phyloP scores from a whole-genome alignment of 2,888 invertebrate genomes.

The Miltochrista miniata region DNA sequence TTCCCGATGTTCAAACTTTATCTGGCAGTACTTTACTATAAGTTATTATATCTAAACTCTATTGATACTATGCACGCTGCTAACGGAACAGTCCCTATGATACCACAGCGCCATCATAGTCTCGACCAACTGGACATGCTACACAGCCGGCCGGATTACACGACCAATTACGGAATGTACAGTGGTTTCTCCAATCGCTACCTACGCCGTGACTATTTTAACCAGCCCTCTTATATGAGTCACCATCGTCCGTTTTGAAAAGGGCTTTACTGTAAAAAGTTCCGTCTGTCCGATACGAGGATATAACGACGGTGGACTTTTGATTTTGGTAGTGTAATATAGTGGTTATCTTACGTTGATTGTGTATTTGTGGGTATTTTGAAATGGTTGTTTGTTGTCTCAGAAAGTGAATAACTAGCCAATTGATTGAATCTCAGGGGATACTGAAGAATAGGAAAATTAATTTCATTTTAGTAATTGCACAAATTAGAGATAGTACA shows the following conservation, averaged over 20 bases:
- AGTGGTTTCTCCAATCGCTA: slow-evolving; percentile 51
- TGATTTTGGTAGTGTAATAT: slow-evolving; percentile 54
- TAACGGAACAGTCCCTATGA: slow-evolving; percentile 48
- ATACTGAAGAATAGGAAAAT: no score
- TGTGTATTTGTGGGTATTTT: slow-evolving; percentile 45
- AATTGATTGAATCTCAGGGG: no score
- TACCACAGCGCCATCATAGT: slow-evolving; percentile 75
- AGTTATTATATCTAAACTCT: slow-evolving; percentile 9
- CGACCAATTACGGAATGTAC: slow-evolving; percentile 63
- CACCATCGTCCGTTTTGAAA: slow-evolving; percentile 82
- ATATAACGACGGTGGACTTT: slow-evolving; percentile 69
- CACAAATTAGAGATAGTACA: no score
- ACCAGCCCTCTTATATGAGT: slow-evolving; percentile 66
- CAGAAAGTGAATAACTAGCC: no score
- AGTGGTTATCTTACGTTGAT: slow-evolving; percentile 45
- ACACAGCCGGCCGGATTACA: slow-evolving; percentile 67
- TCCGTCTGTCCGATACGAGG: slow-evolving; percentile 74
- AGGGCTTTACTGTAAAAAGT: slow-evolving; percentile 79
- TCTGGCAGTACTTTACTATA: not conserved
- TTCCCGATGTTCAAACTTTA: no score
- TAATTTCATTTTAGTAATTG: no score
- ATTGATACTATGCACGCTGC: slow-evolving; percentile 67
- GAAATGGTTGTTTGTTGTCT: not conserved
- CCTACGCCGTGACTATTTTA: slow-evolving; percentile 68
- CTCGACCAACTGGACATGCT: slow-evolving; percentile 78